Percentiles rank a stretch among this genome's conserved stretches.
Conservation (phyloP, 2,113 vertebrate species). For the Phocoena phocoena region DNA sequence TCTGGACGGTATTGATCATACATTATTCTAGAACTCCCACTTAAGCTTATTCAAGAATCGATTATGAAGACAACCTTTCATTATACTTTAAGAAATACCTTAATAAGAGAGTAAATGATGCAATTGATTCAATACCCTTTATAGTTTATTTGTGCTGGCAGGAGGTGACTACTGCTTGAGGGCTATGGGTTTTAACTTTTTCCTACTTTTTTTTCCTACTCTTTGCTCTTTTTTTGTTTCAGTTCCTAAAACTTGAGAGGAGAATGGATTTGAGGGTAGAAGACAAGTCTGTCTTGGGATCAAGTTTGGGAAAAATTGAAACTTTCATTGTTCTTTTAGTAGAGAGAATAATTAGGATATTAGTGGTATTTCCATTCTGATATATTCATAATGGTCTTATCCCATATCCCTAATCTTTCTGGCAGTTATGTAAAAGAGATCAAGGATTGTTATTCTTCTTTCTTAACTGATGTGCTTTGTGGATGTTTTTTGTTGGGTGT, state of each 20-base stretch:
- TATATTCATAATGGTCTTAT: neutral
- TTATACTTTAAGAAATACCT: neutral
- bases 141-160: neutral
- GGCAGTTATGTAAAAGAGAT: neutral
- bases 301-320: neutral
- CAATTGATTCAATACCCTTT: neutral
- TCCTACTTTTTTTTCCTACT: neutral
- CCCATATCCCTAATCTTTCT: neutral
- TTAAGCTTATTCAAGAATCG: neutral
- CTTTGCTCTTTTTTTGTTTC: neutral
- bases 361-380: slow-evolving; percentile 6
- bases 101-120: neutral
- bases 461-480: neutral
- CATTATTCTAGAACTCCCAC: neutral
- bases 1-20: neutral
- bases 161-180: neutral
- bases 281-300: neutral
- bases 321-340: neutral
- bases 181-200: neutral
- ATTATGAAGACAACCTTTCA: neutral
- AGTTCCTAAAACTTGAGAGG: neutral
- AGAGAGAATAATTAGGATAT: neutral
- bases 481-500: neutral
- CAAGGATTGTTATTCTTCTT: neutral
- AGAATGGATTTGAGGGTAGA: neutral